Conservation (phyloP, 2,888 invertebrate genomes). For the Girardia tigrina region DNA sequence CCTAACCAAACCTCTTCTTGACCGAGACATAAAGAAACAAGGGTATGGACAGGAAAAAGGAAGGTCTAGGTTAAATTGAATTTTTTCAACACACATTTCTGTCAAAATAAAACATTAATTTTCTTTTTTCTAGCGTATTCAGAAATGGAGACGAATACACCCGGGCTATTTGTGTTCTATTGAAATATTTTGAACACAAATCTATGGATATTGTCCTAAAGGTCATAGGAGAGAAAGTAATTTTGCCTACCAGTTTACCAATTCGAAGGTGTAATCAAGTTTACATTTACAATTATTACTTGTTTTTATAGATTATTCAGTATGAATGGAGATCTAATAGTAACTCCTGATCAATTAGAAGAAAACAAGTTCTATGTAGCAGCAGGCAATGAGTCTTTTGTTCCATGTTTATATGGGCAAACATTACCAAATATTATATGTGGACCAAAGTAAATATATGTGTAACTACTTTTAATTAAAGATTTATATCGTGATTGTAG, state of each 20-base stretch:
- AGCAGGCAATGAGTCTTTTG: constrained; percentile 31
- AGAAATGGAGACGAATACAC: constrained; percentile 37
- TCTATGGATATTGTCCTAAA: constrained; percentile 32
- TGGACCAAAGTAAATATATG: not conserved
- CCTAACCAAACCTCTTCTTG: no score
- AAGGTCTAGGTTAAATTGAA: no score
- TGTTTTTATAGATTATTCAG: constrained; percentile 30
- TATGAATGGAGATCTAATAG: constrained; percentile 27
- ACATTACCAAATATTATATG: not conserved
- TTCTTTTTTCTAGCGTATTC: constrained; percentile 37
- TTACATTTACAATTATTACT: not conserved
- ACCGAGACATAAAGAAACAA: no score
- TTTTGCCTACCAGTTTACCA: constrained; percentile 33
- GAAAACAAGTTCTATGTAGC: constrained; percentile 34
- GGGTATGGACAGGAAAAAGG: no score
- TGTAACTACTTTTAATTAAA: no score
- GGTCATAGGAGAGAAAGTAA: constrained; percentile 35
- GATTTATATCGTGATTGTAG: no score
- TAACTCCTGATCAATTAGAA: constrained; percentile 27
- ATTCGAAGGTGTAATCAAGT: constrained; percentile 30
- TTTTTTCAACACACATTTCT: no score
- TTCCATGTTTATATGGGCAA: constrained; percentile 20
- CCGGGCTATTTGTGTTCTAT: constrained; percentile 33
- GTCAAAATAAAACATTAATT: no score
- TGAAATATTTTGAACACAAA: constrained; percentile 19